Evolutionary conservation across 2,797 vertebrate species (phyloP), one percentile per base, ranked within the genome.

Genomic region (Siniperca undulata): DNA sequence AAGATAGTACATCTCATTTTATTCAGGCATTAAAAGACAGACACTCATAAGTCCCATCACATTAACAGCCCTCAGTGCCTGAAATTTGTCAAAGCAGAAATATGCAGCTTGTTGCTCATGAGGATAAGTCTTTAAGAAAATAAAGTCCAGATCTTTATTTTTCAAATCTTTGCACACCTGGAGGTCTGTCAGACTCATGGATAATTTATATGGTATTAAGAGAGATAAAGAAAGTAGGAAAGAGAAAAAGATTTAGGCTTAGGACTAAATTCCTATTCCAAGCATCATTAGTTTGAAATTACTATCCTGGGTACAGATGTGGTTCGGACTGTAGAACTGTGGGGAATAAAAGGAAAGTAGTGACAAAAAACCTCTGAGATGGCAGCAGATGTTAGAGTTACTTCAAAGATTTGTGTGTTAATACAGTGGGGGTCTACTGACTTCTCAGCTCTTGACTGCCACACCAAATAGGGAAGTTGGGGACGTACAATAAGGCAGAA

Each of bases 281-380:
- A 85, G 80, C 74, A 84, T 89, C 81, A 87, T 92, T 86, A 82
- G 80, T 91, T 89, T 88, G 68, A 89, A 91, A 91, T 82, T n/a
- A 87, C 77, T 84, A 52, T 77, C 77, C 50, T 77, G 48, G 44
- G 65, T 64, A 38, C 36, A 78, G 44, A 65, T 64, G 67, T 78
- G 27, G 19, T 66, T 58, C 22, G 77, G 67, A n/a, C 70, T 72
- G 40, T 34, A 59, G 70, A 77, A 80, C 20, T 3, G 11, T 55
- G 17, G 42, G 22, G 42, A 79, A 71, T 52, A 70, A 76, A 52
- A 70, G 73, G 55, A 76, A 64, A 64, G 62, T 50, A 22, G 48
- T 66, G 71, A 84, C 6, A 14, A 70, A 74, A 46, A 83, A 76
- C 84, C 76, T 70, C 22, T 69, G 70, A 78, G 84, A 90, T 89